Evolutionary conservation across 2,797 vertebrate species (phyloP).

Genomic region (Galago senegalensis): DNA sequence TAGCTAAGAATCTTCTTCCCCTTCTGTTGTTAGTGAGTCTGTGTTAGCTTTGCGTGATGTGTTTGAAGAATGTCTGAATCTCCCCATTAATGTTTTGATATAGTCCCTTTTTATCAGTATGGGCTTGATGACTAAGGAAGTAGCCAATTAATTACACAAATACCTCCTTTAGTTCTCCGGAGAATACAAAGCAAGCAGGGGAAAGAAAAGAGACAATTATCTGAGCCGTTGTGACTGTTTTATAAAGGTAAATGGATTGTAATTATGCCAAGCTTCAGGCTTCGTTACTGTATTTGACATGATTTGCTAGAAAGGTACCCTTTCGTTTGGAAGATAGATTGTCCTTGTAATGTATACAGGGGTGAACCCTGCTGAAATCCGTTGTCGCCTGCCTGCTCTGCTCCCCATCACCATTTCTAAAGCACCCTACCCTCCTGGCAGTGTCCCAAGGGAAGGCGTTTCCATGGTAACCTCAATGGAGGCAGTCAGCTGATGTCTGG

Average conservation of each 20-base stretch:
- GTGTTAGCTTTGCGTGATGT: conserved; percentile 46
- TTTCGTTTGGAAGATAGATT: conserved; percentile 34
- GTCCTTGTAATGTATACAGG: conserved; percentile 33
- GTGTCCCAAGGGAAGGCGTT: conserved; percentile 93
- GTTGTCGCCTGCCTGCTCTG: conserved; percentile 64
- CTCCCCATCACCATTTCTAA: conserved; percentile 70
- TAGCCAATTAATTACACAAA: conserved; percentile 54
- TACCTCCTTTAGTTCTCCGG: conserved; percentile 41
- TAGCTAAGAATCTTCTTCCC: background rate
- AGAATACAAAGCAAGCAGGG: conserved; percentile 61
- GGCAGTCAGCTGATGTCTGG: conserved; percentile 95
- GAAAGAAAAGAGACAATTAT: conserved; percentile 50
- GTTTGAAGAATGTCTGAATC: conserved; percentile 20
- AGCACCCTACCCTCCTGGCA: conserved; percentile 90
- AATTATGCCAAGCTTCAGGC: background rate
- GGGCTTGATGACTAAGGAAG: conserved; percentile 37
- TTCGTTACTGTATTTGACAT: background rate
- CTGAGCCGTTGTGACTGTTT: conserved; percentile 49
- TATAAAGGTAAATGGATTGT: background rate
- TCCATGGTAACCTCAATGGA: conserved; percentile 94
- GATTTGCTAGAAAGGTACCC: background rate
- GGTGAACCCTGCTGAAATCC: conserved; percentile 80
- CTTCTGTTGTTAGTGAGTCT: conserved; percentile 33
- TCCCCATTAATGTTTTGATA: conserved; percentile 43
- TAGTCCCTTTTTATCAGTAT: conserved; percentile 60